phyloP scores from a whole-genome alignment of 2,888 invertebrate species.

The Cyrtodaria siliqua region DNA sequence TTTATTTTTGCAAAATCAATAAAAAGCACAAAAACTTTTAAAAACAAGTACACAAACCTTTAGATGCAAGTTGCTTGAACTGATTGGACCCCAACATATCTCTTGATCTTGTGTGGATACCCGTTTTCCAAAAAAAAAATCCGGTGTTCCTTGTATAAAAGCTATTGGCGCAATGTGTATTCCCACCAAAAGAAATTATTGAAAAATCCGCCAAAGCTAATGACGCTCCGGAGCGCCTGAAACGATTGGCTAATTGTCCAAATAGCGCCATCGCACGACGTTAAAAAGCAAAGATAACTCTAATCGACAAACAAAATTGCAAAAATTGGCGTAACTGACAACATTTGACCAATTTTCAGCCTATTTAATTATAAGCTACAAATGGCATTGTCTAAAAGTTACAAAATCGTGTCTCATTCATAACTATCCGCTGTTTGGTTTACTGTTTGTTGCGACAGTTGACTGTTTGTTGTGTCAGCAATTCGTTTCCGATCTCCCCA shows the following conservation, averaged over 20 bases:
- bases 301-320: too few relatives aligned
- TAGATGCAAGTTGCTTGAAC: conserved; percentile 63
- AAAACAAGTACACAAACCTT: conserved; percentile 54
- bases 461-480: too few relatives aligned
- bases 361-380: too few relatives aligned
- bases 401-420: too few relatives aligned
- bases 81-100: conserved; percentile 71
- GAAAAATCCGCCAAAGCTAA: conserved; percentile 67
- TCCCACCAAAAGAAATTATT: conserved; percentile 71
- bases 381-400: too few relatives aligned
- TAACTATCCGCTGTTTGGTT: too few relatives aligned
- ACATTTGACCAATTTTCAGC: too few relatives aligned
- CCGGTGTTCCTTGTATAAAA: conserved; percentile 23
- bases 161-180: conserved; percentile 52
- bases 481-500: too few relatives aligned
- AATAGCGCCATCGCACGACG: conserved; percentile 50
- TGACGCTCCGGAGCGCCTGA: conserved; percentile 17
- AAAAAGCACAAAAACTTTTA: background rate
- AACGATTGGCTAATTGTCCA: conserved; percentile 62
- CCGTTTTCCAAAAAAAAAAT: conserved; percentile 52
- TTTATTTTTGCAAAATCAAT: conserved; percentile 1
- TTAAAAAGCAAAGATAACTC: too few relatives aligned
- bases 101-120: conserved; percentile 16
- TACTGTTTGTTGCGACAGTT: too few relatives aligned
- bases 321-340: too few relatives aligned